Percentiles rank a stretch among this genome's conserved stretches.
Conservation (phyloP, 2,113 vertebrate genomes). For the Rhinopomastus cyanomelas region DNA sequence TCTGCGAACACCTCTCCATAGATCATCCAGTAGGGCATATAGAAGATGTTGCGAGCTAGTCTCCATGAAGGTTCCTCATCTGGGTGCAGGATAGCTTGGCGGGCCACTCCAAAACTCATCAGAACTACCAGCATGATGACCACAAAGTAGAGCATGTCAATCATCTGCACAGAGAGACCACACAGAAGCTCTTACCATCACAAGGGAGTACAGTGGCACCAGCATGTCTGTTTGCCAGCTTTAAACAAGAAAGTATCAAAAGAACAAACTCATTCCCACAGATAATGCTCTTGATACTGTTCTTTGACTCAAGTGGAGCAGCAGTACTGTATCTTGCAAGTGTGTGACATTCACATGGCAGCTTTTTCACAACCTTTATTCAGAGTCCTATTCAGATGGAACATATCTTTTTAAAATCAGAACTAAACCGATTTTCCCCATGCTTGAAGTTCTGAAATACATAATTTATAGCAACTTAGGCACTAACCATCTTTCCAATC, state of each 20-base stretch:
- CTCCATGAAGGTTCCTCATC: constrained; percentile 98
- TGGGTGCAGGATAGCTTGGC: constrained; percentile 96
- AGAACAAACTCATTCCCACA: neutral
- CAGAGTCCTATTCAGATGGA: neutral
- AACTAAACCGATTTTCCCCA: neutral
- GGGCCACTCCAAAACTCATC: constrained; percentile 97
- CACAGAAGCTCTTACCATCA: neutral
- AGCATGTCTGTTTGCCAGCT: neutral
- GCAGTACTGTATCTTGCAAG: neutral
- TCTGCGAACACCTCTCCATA: constrained; percentile 99
- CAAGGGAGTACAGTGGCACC: neutral
- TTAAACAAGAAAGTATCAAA: neutral
- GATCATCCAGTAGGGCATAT: constrained; percentile 99
- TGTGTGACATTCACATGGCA: neutral
- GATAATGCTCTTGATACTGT: neutral
- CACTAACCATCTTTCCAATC: constrained; percentile 98
- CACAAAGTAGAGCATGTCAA: constrained; percentile 99
- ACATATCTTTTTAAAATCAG: neutral
- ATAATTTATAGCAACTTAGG: neutral
- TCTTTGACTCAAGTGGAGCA: neutral
- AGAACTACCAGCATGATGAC: constrained; percentile 98
- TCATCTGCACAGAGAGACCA: constrained; percentile 82
- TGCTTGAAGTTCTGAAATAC: neutral
- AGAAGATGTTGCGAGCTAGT: constrained; percentile 98
- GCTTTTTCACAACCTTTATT: neutral